Percentiles rank a stretch among this genome's conserved stretches.
Conservation (phyloP, 2,888 invertebrate genomes). For the Acleris laterana region DNA sequence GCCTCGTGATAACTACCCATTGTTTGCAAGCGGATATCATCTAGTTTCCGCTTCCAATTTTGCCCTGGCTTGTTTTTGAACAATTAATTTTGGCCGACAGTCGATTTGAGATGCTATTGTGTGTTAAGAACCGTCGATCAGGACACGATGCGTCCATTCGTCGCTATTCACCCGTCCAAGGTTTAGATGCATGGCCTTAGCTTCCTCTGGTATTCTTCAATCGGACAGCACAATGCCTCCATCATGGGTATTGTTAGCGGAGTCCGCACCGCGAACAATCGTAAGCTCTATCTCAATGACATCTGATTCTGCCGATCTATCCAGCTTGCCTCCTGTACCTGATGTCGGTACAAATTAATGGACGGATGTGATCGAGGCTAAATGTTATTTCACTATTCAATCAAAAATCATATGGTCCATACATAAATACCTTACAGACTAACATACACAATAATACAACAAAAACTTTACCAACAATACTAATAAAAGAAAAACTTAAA, state of each 20-base stretch:
- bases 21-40: slow-evolving; percentile 56
- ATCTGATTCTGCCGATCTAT: slow-evolving; percentile 64
- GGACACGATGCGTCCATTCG: slow-evolving; percentile 44
- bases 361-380: slow-evolving; percentile 22
- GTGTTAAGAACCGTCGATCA: slow-evolving; percentile 45
- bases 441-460: too few relatives aligned
- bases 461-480: too few relatives aligned
- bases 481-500: too few relatives aligned
- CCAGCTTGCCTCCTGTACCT: slow-evolving; percentile 48
- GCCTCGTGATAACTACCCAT: slow-evolving; percentile 54
- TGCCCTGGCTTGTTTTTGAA: slow-evolving; percentile 49
- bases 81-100: slow-evolving; percentile 44
- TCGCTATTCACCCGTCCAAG: slow-evolving; percentile 72
- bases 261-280: slow-evolving; percentile 56
- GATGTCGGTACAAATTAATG: slow-evolving; percentile 34
- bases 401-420: too few relatives aligned
- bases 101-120: slow-evolving; percentile 42
- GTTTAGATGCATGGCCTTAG: slow-evolving; percentile 68
- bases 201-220: slow-evolving; percentile 72
- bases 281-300: slow-evolving; percentile 74
- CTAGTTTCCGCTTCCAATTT: slow-evolving; percentile 67
- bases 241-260: slow-evolving; percentile 64
- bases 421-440: too few relatives aligned
- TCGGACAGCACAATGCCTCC: slow-evolving; percentile 75
- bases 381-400: neutral